Evolutionary conservation across 2,113 vertebrate species (phyloP).

Genomic region (Hypanus sabinus): DNA sequence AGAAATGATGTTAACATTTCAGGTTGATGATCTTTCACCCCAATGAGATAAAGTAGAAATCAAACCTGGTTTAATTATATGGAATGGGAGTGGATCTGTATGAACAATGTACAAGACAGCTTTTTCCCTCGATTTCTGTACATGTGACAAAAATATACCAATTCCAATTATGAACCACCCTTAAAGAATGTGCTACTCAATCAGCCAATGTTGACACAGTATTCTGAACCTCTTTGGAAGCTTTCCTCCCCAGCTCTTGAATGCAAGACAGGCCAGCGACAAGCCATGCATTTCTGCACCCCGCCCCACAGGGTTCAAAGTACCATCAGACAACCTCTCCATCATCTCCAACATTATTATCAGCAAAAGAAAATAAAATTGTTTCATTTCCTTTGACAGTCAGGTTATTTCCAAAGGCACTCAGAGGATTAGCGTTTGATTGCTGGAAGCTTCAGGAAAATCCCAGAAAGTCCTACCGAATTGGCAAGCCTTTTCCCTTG

Average conservation of each 20-base stretch:
- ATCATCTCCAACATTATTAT: neutral
- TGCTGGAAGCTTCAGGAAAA: neutral
- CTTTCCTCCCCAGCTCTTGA: neutral
- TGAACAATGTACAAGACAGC: too few relatives aligned
- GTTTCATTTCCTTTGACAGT: too few relatives aligned
- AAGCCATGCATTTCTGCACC: neutral
- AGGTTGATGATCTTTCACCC: too few relatives aligned
- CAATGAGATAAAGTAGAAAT: too few relatives aligned
- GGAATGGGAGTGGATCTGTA: too few relatives aligned
- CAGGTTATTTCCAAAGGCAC: neutral
- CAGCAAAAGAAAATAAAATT: neutral
- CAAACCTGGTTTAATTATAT: too few relatives aligned
- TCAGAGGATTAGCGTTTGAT: neutral
- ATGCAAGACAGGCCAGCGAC: neutral
- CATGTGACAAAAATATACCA: too few relatives aligned
- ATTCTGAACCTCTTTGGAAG: neutral
- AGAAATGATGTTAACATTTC: too few relatives aligned
- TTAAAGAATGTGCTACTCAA: neutral
- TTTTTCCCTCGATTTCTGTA: too few relatives aligned
- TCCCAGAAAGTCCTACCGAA: neutral
- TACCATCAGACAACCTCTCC: neutral
- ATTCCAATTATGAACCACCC: too few relatives aligned
- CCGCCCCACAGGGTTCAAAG: neutral
- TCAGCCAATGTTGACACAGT: neutral
- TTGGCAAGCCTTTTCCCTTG: neutral